These are phyloP conservation scores for Ophioninae sp. DNA, from an alignment of 2,888 invertebrate species.

Conservation along the genomic window DNA sequence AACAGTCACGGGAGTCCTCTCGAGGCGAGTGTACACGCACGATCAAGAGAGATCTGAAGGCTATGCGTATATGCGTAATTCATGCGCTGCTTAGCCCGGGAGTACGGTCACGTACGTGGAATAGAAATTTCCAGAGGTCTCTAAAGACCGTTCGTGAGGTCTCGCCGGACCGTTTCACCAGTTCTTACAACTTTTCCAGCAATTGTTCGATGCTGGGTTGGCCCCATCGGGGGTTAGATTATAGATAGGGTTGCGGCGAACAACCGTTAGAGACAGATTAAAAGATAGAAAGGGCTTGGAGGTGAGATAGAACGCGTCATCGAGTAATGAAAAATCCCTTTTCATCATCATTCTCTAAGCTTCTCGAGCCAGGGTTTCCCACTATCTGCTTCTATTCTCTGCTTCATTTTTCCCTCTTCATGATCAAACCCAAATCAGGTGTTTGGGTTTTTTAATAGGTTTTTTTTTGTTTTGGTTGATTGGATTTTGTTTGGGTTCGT, in stretches of 20 bases:
- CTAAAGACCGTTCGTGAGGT: conserved; percentile 61
- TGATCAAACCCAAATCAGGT: not conserved
- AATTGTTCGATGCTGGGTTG: conserved; percentile 72
- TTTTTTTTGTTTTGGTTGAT: too few species aligned
- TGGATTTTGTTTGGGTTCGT: too few species aligned
- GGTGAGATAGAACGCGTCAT: not conserved
- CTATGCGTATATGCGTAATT: conserved; percentile 38
- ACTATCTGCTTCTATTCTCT: too few species aligned
- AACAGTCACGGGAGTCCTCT: conserved; percentile 9
- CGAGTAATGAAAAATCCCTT: conserved; percentile 14
- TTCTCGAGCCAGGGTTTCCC: conserved; percentile 4
- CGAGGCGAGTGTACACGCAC: conserved; percentile 16
- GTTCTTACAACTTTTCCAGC: conserved; percentile 50
- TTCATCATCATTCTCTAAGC: conserved; percentile 2
- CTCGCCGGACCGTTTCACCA: conserved; percentile 25
- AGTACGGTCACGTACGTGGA: conserved; percentile 59
- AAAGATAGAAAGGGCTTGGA: conserved; percentile 7
- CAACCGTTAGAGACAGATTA: conserved; percentile 60
- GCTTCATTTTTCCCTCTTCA: not conserved
- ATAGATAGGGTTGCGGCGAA: conserved; percentile 63
- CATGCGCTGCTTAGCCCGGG: conserved; percentile 16
- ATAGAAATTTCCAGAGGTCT: conserved; percentile 66
- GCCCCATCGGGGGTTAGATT: conserved; percentile 67
- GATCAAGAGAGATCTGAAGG: not conserved
- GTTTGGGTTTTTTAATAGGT: too few species aligned